phyloP scores from a whole-genome alignment of 30 jellyfish, hydroid and myxozoan genomes.

The Chrysaora quinquecirrha region DNA sequence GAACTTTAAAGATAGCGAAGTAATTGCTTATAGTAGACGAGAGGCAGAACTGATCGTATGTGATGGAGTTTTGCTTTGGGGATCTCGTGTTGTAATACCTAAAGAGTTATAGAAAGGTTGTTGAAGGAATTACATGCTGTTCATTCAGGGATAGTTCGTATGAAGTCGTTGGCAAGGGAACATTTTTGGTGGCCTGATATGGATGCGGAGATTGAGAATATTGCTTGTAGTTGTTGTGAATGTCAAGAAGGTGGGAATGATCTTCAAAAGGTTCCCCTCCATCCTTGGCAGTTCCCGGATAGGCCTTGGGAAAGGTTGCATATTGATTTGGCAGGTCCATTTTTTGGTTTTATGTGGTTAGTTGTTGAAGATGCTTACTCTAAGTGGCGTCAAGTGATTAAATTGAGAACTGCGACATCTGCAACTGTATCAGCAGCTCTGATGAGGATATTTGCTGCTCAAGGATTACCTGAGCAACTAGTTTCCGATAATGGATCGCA shows the following conservation, averaged over 20 bases:
- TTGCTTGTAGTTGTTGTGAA: constrained; percentile 65
- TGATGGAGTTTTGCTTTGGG: constrained; percentile 70
- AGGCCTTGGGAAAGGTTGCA: constrained; percentile 69
- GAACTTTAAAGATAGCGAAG: constrained; percentile 58
- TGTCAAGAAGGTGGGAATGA: constrained; percentile 71
- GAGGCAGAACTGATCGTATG: constrained; percentile 66
- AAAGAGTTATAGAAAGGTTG: constrained; percentile 58
- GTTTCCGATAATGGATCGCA: constrained; percentile 72
- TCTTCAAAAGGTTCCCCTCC: constrained; percentile 33
- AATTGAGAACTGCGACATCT: constrained; percentile 29
- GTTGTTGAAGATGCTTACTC: constrained; percentile 68
- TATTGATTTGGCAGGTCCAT: constrained; percentile 70
- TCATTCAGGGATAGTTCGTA: constrained; percentile 67
- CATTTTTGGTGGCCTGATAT: constrained; percentile 70
- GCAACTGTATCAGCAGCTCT: constrained; percentile 50
- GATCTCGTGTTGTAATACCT: constrained; percentile 70
- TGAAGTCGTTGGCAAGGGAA: constrained; percentile 73
- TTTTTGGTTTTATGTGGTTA: constrained; percentile 63
- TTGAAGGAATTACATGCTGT: constrained; percentile 74
- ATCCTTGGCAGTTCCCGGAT: constrained; percentile 47
- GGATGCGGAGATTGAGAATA: constrained; percentile 66
- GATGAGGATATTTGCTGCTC: constrained; percentile 65
- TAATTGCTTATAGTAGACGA: constrained; percentile 47
- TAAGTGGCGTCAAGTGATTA: constrained; percentile 40
- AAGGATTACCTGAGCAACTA: constrained; percentile 65